Evolutionary conservation across 1,140 invertebrate species (phyloP), one percentile per base, ranked within the genome.

Genomic region (Akabosia matsudoensis): DNA sequence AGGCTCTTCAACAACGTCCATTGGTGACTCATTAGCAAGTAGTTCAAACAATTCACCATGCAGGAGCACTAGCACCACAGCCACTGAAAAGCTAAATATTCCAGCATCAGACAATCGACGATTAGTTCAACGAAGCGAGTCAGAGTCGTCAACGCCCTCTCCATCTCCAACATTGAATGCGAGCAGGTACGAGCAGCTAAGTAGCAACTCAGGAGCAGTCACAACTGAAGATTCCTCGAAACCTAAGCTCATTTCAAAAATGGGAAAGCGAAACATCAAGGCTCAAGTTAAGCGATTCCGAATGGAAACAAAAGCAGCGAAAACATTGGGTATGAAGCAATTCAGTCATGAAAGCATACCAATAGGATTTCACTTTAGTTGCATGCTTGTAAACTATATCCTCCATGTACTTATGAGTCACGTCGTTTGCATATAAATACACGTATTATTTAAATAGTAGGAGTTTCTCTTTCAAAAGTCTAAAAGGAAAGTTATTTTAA

Each of bases 261-360:
- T 94, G 90, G 92, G 92, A 14, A 92, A 92, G 82, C 87, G 93
- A 76, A 93, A 96, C 86, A 94, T 92, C 82, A 95, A 93, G 87
- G 91, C 92, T 54, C 92, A 89, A 85, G 92, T 93, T 33, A 93
- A 92, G 83, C 88, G 92, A 67, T 94, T 95, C 84, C 88, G 91
- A 0, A 95, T 94, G 90, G 95, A 97, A 84, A 94, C 93, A 0
- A 97, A 97, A 86, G 94, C 95, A 0, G 94, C 95, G 0, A 97
- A 97, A 86, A 97, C 95, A 0, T 86, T 97, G 33, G 95, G 93
- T 81, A 81, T 28, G 61, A 14, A 30, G 54, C 24, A 14, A 4
- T 24, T 7, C 4, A 16, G 54, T 61, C 4, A 22, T n/a, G 54
- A 10, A 51, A 13, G 10, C 45, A 51, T 51, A n/a, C n/a, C n/a